Conservation (phyloP, 2,888 invertebrate genomes). For the Yponomeuta evonymella region DNA sequence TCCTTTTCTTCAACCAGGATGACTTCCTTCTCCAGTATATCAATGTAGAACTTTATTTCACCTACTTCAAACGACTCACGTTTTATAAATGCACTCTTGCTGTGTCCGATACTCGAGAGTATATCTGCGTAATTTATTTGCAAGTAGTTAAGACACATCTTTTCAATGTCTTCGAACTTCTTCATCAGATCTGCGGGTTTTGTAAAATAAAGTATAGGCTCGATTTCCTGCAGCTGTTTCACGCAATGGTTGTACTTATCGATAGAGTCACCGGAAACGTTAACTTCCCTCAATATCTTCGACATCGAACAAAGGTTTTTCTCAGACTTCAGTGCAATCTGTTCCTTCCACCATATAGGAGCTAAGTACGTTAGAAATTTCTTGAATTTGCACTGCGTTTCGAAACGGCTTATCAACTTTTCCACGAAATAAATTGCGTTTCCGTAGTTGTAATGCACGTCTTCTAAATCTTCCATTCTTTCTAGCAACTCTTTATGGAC, state of each 20-base stretch:
- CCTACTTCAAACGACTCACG: background rate
- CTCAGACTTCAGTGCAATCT: background rate
- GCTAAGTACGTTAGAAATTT: background rate
- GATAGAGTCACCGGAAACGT: background rate
- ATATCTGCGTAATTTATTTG: slow-evolving; percentile 24
- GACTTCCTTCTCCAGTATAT: background rate
- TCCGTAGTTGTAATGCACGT: background rate
- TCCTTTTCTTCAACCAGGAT: slow-evolving; percentile 29
- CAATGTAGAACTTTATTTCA: background rate
- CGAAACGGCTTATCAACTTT: background rate
- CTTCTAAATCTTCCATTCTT: background rate
- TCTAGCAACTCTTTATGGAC: background rate
- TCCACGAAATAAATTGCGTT: background rate
- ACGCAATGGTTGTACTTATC: background rate
- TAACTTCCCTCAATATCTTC: background rate
- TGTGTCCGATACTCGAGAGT: slow-evolving; percentile 19
- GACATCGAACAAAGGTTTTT: background rate
- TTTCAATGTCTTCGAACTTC: slow-evolving; percentile 27
- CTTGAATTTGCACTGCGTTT: background rate
- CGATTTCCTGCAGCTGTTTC: background rate
- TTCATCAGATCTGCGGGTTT: slow-evolving; percentile 28
- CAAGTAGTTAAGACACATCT: slow-evolving; percentile 36
- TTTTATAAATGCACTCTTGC: background rate
- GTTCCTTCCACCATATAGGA: background rate
- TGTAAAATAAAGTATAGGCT: slow-evolving; percentile 29